Evolutionary conservation across 2,113 vertebrate species (phyloP).

Genomic region (Sula dactylatra): DNA sequence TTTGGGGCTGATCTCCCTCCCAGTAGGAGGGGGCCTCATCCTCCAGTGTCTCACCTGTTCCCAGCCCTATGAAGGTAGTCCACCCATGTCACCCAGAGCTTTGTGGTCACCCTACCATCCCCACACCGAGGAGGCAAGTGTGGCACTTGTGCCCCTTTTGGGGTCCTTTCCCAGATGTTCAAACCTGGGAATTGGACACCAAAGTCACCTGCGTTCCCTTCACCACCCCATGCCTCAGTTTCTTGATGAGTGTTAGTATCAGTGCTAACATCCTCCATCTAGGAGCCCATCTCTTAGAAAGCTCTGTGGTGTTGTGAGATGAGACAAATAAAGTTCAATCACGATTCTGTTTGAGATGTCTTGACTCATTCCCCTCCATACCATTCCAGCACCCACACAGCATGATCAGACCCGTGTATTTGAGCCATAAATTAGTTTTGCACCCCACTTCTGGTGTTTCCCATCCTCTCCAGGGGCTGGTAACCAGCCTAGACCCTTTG

Average conservation of each 20-base stretch:
- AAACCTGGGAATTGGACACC: background rate
- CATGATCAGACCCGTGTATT: rapidly evolving
- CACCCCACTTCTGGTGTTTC: background rate
- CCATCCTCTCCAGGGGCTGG: background rate
- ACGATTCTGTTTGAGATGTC: rapidly evolving
- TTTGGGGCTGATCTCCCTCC: background rate
- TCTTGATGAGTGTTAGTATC: background rate
- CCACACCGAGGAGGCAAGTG: background rate
- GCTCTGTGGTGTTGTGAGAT: background rate
- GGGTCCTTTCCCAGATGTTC: background rate
- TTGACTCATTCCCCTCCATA: background rate
- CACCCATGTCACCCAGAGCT: background rate
- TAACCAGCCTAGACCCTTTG: background rate
- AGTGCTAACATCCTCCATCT: background rate
- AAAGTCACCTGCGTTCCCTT: rapidly evolving
- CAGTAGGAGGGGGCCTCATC: background rate
- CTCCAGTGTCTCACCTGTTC: background rate
- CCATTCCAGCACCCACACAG: background rate
- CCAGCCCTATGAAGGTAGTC: background rate
- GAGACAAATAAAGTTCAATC: background rate
- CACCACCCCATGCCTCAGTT: background rate
- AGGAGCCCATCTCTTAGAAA: background rate
- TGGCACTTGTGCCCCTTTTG: background rate
- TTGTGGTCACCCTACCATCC: no score
- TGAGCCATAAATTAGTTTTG: background rate